These are phyloP conservation scores for Theonella swinhoei DNA, from an alignment of 37 sponge, comb jelly and placozoan genomes.

Conservation along the genomic window DNA sequence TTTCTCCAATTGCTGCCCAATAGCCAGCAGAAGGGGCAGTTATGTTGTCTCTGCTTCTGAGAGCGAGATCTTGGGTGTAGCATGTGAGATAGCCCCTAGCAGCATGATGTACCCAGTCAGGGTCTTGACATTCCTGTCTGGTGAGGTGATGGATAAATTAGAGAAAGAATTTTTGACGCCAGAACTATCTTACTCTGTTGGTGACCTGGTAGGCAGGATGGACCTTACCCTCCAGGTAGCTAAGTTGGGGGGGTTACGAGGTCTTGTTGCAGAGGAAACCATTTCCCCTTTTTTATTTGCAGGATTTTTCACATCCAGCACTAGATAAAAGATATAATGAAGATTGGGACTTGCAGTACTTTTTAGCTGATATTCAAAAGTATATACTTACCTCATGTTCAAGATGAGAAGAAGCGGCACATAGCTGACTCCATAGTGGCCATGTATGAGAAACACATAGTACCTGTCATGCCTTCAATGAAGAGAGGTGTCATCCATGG, in stretches of 20 bases:
- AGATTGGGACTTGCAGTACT: constrained; percentile 38
- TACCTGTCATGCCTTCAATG: constrained; percentile 27
- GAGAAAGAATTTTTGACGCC: constrained; percentile 12
- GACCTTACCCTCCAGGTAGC: constrained; percentile 6
- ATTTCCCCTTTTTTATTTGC: neutral
- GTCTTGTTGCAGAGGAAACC: neutral
- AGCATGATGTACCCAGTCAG: neutral
- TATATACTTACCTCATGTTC: neutral
- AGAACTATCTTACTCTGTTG: neutral
- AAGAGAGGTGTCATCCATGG: constrained; percentile 34
- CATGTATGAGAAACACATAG: constrained; percentile 6
- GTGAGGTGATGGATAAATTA: constrained; percentile 18
- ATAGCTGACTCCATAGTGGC: constrained; percentile 24
- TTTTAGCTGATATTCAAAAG: neutral
- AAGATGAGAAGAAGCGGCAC: neutral
- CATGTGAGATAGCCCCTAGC: no score
- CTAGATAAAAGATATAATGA: neutral
- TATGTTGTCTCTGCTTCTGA: neutral
- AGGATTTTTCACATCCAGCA: constrained; percentile 4
- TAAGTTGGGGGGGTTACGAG: no score
- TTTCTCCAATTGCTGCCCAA: neutral
- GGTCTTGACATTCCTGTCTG: constrained; percentile 20
- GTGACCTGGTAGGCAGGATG: neutral
- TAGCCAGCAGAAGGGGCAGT: constrained; percentile 9
- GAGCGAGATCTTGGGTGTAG: neutral